These are phyloP conservation scores for Dicyrtomina minuta DNA, from an alignment of 2,888 invertebrate genomes.

Conservation along the genomic window DNA sequence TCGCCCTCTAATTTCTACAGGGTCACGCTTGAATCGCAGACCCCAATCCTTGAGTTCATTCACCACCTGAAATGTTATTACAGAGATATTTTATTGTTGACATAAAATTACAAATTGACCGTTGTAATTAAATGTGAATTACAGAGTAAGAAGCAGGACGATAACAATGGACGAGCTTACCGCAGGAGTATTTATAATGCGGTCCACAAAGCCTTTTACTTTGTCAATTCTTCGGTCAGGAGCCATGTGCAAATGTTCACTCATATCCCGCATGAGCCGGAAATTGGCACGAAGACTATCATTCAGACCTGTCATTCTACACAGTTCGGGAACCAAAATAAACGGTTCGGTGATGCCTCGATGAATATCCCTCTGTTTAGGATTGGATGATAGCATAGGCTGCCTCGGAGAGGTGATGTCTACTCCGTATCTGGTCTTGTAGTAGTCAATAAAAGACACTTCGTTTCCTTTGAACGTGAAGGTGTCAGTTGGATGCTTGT, in stretches of 20 bases:
- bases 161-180: too few relatives aligned
- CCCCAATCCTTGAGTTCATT: too few relatives aligned
- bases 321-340: constrained; percentile 83
- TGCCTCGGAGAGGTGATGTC: constrained; percentile 37
- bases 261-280: constrained; percentile 81
- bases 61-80: too few relatives aligned
- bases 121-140: not conserved
- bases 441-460: constrained; percentile 57
- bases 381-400: constrained; percentile 47
- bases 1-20: constrained; percentile 65
- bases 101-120: too few relatives aligned
- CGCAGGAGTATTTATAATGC: constrained; percentile 47
- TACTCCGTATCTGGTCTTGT: constrained; percentile 51
- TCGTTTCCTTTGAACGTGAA: constrained; percentile 55
- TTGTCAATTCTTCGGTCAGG: constrained; percentile 75
- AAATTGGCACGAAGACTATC: constrained; percentile 80
- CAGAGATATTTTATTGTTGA: too few relatives aligned
- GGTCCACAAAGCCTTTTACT: constrained; percentile 62
- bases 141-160: not conserved
- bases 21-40: constrained; percentile 59
- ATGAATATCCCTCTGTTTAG: constrained; percentile 48
- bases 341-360: constrained; percentile 45
- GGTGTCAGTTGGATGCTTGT: constrained; percentile 56
- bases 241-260: constrained; percentile 73
- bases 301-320: constrained; percentile 82